These are phyloP conservation scores for Pangasianodon gigas DNA, from an alignment of 2,113 vertebrate species.

Conservation along the genomic window DNA sequence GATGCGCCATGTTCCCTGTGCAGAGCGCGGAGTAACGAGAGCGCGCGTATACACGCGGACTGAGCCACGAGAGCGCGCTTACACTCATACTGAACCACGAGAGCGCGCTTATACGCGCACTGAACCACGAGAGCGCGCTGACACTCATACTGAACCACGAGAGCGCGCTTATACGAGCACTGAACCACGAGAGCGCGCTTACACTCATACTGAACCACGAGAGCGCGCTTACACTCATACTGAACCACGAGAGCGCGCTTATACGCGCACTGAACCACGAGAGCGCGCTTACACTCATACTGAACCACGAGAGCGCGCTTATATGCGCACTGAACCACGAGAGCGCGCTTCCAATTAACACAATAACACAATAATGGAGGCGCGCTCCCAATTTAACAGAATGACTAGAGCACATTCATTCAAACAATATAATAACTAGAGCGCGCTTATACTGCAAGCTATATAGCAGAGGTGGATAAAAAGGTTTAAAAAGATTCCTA, in stretches of 20 bases:
- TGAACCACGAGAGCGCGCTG: background rate
- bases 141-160: no score
- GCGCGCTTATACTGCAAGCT: background rate
- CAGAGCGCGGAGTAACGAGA: background rate
- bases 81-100: background rate
- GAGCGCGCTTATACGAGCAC: background rate
- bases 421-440: background rate
- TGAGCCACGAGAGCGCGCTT: background rate
- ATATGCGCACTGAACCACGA: no score
- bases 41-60: background rate
- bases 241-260: background rate
- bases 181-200: background rate
- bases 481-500: no score
- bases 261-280: background rate
- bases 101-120: background rate
- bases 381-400: background rate
- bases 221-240: background rate
- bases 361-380: background rate
- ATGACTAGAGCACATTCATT: background rate
- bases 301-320: no score
- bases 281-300: background rate
- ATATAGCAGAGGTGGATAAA: no score
- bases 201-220: background rate
- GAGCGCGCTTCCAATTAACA: background rate
- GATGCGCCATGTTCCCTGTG: slow-evolving; percentile 52